Percentiles rank a stretch among this genome's conserved stretches.
Conservation (phyloP, 2,113 vertebrate genomes). For the Dascyllus trimaculatus region DNA sequence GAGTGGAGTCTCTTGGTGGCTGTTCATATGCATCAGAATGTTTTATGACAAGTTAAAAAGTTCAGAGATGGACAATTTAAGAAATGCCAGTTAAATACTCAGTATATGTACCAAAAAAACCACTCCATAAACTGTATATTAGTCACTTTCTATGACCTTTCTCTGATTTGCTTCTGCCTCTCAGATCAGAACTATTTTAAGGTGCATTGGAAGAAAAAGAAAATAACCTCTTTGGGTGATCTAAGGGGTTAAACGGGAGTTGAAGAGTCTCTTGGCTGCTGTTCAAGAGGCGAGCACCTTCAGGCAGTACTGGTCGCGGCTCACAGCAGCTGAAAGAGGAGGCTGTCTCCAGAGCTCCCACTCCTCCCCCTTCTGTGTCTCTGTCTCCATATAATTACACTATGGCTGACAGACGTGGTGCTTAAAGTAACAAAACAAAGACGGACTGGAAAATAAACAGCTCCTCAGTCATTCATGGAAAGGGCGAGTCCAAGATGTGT, state of each 20-base stretch:
- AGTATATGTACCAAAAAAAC: background rate
- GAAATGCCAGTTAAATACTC: constrained; percentile 14
- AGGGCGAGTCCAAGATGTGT: constrained; percentile 52
- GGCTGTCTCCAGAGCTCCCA: constrained; percentile 74
- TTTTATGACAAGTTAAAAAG: constrained; percentile 8
- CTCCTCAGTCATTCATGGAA: constrained; percentile 62
- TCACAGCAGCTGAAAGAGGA: constrained; percentile 84
- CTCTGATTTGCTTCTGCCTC: background rate
- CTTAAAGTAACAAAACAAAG: constrained; percentile 88
- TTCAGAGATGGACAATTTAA: constrained; percentile 1
- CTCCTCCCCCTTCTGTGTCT: constrained; percentile 72
- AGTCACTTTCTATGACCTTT: background rate
- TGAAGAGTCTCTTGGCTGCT: constrained; percentile 79
- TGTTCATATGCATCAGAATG: background rate
- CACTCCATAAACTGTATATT: background rate
- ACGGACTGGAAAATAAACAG: constrained; percentile 84
- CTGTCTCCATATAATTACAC: constrained; percentile 88
- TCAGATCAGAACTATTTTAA: constrained; percentile 6
- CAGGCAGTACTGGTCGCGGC: constrained; percentile 79
- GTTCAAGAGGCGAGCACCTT: constrained; percentile 78
- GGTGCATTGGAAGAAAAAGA: constrained; percentile 47
- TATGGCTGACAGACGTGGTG: constrained; percentile 85
- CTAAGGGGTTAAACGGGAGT: constrained; percentile 75
- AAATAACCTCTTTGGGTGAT: constrained; percentile 56
- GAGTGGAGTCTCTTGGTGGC: no score